Conservation (phyloP, 2,797 vertebrate genomes). For the Gymnothorax javanicus region DNA sequence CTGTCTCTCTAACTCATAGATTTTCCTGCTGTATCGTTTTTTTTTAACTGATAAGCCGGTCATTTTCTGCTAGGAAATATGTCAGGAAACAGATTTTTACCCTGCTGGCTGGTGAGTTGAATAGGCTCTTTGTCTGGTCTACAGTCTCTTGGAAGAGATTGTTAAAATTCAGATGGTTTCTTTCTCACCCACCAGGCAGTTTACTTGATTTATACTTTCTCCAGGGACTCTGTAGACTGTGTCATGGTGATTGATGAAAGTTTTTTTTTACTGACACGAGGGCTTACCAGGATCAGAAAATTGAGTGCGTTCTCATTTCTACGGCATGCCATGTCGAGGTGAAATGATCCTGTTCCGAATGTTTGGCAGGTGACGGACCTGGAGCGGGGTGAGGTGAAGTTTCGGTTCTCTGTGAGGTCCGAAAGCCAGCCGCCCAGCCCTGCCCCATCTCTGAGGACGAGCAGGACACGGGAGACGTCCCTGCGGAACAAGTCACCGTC, state of each 20-base stretch:
- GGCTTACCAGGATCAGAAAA: not conserved
- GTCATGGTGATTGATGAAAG: not conserved
- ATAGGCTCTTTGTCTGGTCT: slow-evolving; percentile 1
- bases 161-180: not conserved
- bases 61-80: not conserved
- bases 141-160: not conserved
- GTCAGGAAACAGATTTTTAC: slow-evolving; percentile 9
- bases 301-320: not conserved
- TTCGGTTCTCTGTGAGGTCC: slow-evolving; percentile 70
- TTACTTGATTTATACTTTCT: slow-evolving; percentile 19
- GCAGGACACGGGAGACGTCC: slow-evolving; percentile 51
- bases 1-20: not conserved
- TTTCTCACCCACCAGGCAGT: not conserved
- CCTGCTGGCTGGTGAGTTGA: not conserved
- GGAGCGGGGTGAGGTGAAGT: slow-evolving; percentile 76
- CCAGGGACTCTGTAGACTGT: not conserved
- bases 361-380: slow-evolving; percentile 63
- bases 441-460: slow-evolving; percentile 40
- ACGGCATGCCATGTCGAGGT: not conserved
- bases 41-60: not conserved
- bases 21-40: not conserved
- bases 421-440: slow-evolving; percentile 61
- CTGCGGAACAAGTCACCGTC: slow-evolving; percentile 62
- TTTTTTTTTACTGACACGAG: too few relatives aligned
- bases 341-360: not conserved